Base-by-base conservation (phyloP, 2,113 vertebrate species). In the Gila orcuttii region DNA sequence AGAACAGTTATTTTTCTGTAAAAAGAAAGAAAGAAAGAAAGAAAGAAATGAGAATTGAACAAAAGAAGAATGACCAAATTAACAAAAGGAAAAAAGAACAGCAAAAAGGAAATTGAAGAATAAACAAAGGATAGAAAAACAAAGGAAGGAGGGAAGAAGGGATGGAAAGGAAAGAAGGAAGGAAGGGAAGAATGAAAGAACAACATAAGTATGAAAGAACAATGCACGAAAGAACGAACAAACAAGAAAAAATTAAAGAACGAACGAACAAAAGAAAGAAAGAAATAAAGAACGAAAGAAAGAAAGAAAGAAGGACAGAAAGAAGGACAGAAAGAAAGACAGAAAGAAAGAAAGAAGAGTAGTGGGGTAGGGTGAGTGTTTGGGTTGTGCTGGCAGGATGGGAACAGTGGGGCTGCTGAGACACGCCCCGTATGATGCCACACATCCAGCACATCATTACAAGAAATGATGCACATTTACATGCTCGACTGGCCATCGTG, bases 381-480 rank as follows among this genome's bases (percentile, higher is more conserved):
- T 6, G 39, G 39, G 39, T 7, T 39, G 69, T 33, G 33, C 75
- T 79, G 76, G 76, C 77, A 69, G 71, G 52, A 50, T 28, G 64
- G 17, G 5, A 62, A 77, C 21, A 42, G 75, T 52, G 57, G 73
- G 73, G 31, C 62, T 19, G 25, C 64, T 71, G 50, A 84, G 86
- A 78, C 77, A 78, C 57, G 13, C 52, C 88, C 55, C 50, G 21
- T 42, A 52, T 69, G 73, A 88, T 80, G 57, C 71, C 76, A 64
- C 83, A 64, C 80, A 73, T 85, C 69, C 83, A 64, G 89, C 79
- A 86, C 85, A 87, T 89, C 91, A 89, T 91, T 86, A 90, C 87
- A 73, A 77, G 85, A 89, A 87, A 88, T 89, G 86, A 88, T 76
- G 87, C 73, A 85, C 78, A 83, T 89, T 91, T 88, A 88, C 87